These are phyloP conservation scores for Scleropages formosus DNA, from an alignment of 2,797 vertebrate genomes.

Conservation along the genomic window DNA sequence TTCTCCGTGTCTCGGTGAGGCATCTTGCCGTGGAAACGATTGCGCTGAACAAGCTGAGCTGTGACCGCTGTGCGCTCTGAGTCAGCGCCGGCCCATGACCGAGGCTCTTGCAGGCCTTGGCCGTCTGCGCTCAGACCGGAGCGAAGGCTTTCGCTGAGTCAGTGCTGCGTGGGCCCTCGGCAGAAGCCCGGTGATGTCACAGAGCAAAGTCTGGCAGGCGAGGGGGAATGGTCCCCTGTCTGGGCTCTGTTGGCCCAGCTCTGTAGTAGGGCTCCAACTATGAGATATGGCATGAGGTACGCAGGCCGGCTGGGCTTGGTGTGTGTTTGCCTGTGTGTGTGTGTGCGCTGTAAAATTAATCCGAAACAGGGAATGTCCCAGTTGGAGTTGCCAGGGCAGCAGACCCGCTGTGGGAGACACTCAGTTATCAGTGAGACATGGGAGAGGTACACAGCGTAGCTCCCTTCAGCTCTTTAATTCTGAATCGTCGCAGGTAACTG, in stretches of 20 bases:
- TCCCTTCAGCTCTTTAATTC: no score
- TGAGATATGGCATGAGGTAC: background rate
- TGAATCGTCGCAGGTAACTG: no score
- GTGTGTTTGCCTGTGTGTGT: no score
- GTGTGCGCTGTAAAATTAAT: background rate
- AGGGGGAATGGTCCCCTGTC: background rate
- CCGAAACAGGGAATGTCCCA: conserved; percentile 20
- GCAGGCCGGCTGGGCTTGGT: background rate
- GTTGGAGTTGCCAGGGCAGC: background rate
- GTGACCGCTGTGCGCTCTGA: background rate
- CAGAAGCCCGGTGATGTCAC: conserved; percentile 21
- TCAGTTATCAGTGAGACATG: no score
- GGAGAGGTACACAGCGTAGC: no score
- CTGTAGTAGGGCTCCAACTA: conserved; percentile 14
- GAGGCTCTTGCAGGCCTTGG: background rate
- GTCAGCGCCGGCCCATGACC: no score
- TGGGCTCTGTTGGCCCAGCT: background rate
- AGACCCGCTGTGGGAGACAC: conserved; percentile 15
- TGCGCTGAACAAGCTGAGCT: background rate
- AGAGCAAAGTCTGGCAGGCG: conserved; percentile 23
- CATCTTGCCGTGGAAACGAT: background rate
- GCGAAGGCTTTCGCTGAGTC: conserved; percentile 16
- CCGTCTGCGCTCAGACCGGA: background rate
- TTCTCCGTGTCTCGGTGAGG: background rate
- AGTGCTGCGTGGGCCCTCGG: background rate